Base-by-base conservation (phyloP, 2,113 vertebrate species). In the Cynopterus brachyotis region DNA sequence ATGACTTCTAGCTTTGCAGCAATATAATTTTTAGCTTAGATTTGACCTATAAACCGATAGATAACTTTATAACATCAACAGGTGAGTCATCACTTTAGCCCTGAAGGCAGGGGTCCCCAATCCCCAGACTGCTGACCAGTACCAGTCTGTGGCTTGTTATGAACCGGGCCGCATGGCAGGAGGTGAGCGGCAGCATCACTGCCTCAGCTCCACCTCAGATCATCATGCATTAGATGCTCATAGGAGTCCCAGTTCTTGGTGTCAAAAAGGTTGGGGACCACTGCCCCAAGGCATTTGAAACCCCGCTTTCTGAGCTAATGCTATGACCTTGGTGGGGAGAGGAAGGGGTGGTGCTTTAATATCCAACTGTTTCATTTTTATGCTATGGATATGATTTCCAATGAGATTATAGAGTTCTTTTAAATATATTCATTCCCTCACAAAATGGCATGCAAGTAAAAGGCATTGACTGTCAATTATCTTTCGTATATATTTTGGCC, bases 381-480 rank as follows among this genome's bases (percentile, higher is more conserved):
- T 75, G 16, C 32, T 35, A 2, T 76, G 30, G 9, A 35, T 62
- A 28, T 42, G 26, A 76, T 89, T 95, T 73, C 40, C 85, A 76
- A 78, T 35, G 26, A 78, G 24, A 9, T 22, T 87, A 57, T 4
- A 72, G 40, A 76, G 78, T 92, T 81, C 40, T 47, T 67, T 90
- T 81, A 84, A 76, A 72, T 76, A 59, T 40, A 24, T 19, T 84
- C 60, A 76, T 88, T 81, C 53, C 55, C 30, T 92, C 60, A 53
- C 40, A 87, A 94, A 82, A 75, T n/a, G n/a, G 9, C 37, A 60
- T 9, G 76, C 10, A 69, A 47, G 60, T 28, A 89, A 70, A 93
- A 91, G 60, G 17, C 22, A 83, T 62, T 73, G 82, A 42, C 45
- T 53, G 50, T 88, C 55, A 19, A 11, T 84, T 32, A 50, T 80